Conservation (phyloP, 2,113 vertebrate genomes). For the Anoura caudifer region DNA sequence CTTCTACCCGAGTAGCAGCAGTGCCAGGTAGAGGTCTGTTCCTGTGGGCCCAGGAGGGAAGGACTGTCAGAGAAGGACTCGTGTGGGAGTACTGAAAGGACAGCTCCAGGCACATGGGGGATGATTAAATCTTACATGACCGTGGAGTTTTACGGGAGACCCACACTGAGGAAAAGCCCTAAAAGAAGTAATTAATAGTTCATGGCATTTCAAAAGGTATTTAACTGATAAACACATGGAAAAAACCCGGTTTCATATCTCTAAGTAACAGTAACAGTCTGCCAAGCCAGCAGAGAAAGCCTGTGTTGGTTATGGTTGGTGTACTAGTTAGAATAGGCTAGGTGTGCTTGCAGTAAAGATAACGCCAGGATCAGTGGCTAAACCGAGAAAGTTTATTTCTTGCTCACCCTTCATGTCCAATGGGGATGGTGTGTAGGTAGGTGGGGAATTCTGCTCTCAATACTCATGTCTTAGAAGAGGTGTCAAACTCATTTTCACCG, state of each 20-base stretch:
- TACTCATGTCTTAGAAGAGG: not conserved
- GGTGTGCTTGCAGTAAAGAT: constrained; percentile 16
- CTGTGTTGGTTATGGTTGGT: not conserved
- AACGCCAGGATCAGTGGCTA: not conserved
- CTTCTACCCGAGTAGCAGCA: not conserved
- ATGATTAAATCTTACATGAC: not conserved
- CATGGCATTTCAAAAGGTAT: not conserved
- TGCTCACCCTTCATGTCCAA: not conserved
- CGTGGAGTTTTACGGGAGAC: not conserved
- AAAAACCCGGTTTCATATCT: not conserved
- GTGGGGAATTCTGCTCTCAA: not conserved
- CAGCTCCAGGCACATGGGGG: not conserved
- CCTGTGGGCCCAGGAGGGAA: not conserved
- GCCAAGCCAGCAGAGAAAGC: not conserved
- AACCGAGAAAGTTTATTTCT: not conserved
- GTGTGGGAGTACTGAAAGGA: not conserved
- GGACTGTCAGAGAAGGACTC: not conserved
- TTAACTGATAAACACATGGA: not conserved
- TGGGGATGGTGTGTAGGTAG: not conserved
- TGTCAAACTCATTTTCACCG: too few relatives aligned
- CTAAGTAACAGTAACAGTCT: not conserved
- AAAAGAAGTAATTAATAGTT: not conserved
- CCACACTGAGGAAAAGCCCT: not conserved
- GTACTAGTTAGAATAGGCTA: not conserved
- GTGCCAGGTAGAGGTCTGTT: not conserved